Percentiles rank a stretch among this genome's conserved stretches.
Conservation (phyloP, 2,797 vertebrate species). For the Smutsia gigantea region DNA sequence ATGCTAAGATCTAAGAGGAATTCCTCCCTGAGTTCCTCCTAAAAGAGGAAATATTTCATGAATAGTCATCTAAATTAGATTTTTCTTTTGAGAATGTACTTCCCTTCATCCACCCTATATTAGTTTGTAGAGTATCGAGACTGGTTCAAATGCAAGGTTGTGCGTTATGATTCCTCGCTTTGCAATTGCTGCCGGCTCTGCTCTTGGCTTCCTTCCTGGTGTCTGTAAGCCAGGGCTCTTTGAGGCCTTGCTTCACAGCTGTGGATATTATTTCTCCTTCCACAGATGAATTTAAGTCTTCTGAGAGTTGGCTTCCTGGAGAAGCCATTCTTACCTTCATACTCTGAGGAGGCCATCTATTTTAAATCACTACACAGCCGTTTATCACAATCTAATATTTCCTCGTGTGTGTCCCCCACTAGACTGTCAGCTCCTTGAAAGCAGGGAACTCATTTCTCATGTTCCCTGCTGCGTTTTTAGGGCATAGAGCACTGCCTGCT, state of each 20-base stretch:
- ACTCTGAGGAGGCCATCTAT: background rate
- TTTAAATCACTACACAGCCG: background rate
- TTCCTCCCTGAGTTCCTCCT: background rate
- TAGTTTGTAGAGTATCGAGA: background rate
- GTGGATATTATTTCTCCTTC: background rate
- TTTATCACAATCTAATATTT: background rate
- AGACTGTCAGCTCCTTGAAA: background rate
- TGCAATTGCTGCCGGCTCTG: background rate
- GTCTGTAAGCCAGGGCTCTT: background rate
- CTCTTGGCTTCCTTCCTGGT: background rate
- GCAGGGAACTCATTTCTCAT: background rate
- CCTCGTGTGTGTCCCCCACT: background rate
- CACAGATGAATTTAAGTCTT: background rate
- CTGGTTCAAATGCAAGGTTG: background rate
- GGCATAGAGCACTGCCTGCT: background rate
- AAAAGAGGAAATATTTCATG: background rate
- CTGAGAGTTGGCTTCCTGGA: background rate
- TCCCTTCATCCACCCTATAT: background rate
- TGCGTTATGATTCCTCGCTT: background rate
- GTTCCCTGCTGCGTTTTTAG: background rate
- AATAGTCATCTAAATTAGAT: background rate
- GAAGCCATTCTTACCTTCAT: background rate
- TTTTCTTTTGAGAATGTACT: constrained; percentile 5
- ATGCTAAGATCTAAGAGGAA: background rate
- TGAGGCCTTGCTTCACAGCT: background rate